Evolutionary conservation across 2,888 invertebrate species (phyloP), one percentile per base, ranked within the genome.

Genomic region (Dynastes grantii): DNA sequence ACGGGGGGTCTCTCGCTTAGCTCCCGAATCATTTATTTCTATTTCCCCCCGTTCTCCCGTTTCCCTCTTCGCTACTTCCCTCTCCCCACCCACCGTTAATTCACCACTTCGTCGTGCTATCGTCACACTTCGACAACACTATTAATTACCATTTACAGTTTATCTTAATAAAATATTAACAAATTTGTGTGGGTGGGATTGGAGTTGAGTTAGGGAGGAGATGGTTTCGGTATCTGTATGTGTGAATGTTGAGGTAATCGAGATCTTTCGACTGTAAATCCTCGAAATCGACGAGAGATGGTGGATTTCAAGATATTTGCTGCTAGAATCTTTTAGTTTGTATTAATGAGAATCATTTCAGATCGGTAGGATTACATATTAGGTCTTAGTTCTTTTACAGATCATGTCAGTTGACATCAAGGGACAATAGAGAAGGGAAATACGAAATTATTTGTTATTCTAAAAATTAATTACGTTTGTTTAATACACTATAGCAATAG

Each of bases 81-180:
- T 2, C 32, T 64, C 29, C 4, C 64, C 37, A 11, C 37, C n/a
- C 64, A 2, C 2, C 37, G 29, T 64, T 6, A 6, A n/a, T 16
- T 22, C 64, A 37, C 32, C 64, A 1, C 64, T 13, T 16, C 16
- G 51, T 51, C n/a, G 9, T 70, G 27, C 32, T 29, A 40, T 37
- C 27, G 45, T 68, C 11, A 27, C 70, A 22, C 51, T 51, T 65
- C 37, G 11, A 58, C 58, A 67, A 68, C 32, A 55, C 58, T 58
- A 68, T 77, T 68, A 68, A 77, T 77, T 68, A 77, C 67, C 55
- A 61, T 77, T 77, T 61, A 55, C 77, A 58, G 68, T 77, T 77
- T 58, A 70, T 77, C 77, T 70, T 37, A 11, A 77, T 77, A 77
- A 77, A 77, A 77, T 77, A 77, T 77, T 67, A 77, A 77, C 67